Evolutionary conservation across 2,113 vertebrate species (phyloP), one percentile per base, ranked within the genome.

Genomic region (Corythoichthys haematopterus): DNA sequence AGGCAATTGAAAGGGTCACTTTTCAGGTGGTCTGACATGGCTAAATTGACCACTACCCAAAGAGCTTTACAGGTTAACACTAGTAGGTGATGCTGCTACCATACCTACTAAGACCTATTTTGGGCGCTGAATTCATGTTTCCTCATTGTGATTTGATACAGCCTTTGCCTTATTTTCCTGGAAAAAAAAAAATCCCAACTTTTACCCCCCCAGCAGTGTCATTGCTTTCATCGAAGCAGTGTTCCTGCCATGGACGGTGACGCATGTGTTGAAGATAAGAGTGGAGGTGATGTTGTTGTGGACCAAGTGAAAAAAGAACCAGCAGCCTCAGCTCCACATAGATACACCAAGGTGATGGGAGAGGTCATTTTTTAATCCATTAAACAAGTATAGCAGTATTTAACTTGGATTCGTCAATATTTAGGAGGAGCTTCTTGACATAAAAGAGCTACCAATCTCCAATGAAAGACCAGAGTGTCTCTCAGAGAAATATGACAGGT

Each of bases 401-500:
- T 36, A 57, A 62, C 15, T 1, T 36, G 52, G 15, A 9, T 71
- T 0, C n/a, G 56, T 70, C 43, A 35, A 71, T 80, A 75, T 76
- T 48, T 83, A 98, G 97, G 96, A 98, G 79, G 92, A 97, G 62
- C 93, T 99, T 74, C 90, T 99, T 89, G 93, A 96, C 89, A 98
- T 99, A 82, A 98, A 98, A 82, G 93, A 95, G 80, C 86, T 93
- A 48, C 95, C 97, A 3, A 83, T 94, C 82, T 98, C 96, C 52
- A 98, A 95, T 80, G 94, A 94, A 85, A 94, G 97, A 73, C 97
- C 96, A 52, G 93, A 96, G 2, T 98, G 95, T 90, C 94, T 99
- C 60, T 95, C 92, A 53, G 94, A 96, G 74, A 99, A 97, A 92
- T 97, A 98, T 69, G 95, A 99, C 94, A 99, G 96, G 97, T 98